Evolutionary conservation across 2,888 invertebrate species (phyloP).

Genomic region (Catocala nupta): DNA sequence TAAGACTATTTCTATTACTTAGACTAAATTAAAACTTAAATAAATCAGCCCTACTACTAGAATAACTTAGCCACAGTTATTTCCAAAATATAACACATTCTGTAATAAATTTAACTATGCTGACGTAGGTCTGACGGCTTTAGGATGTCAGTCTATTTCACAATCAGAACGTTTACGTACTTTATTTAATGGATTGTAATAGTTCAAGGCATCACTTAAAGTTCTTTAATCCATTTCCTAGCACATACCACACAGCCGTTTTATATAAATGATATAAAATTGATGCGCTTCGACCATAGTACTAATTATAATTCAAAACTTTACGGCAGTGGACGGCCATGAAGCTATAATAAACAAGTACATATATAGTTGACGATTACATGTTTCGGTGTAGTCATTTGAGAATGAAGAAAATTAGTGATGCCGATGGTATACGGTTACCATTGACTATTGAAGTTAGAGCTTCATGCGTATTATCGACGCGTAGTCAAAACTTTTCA

Average conservation of each 20-base stretch:
- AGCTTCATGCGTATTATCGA: too few species aligned
- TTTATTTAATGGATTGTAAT: slow-evolving; percentile 13
- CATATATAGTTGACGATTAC: slow-evolving; percentile 8
- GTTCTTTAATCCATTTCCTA: slow-evolving; percentile 53
- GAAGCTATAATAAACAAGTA: slow-evolving; percentile 54
- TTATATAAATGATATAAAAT: slow-evolving; percentile 23
- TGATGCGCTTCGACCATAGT: slow-evolving; percentile 56
- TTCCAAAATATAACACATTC: too few species aligned
- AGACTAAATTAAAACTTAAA: too few species aligned
- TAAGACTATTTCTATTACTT: too few species aligned
- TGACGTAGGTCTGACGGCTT: not conserved
- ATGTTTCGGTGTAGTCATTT: not conserved
- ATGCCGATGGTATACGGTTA: too few species aligned
- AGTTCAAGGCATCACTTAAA: slow-evolving; percentile 39
- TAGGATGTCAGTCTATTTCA: too few species aligned
- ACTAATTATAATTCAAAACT: slow-evolving; percentile 61
- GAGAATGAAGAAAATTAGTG: too few species aligned
- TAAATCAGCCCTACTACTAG: too few species aligned
- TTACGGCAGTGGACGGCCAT: slow-evolving; percentile 66
- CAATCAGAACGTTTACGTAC: slow-evolving; percentile 1
- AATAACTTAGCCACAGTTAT: too few species aligned
- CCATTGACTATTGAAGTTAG: too few species aligned
- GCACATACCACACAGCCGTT: slow-evolving; percentile 20
- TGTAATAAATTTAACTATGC: not conserved
- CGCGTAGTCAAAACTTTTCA: too few species aligned